A percentile compares a stretch with the other conserved stretches of the same genome.
These are phyloP conservation scores for Hylia prasina DNA, from an alignment of 2,113 vertebrate species.

Conservation along the genomic window DNA sequence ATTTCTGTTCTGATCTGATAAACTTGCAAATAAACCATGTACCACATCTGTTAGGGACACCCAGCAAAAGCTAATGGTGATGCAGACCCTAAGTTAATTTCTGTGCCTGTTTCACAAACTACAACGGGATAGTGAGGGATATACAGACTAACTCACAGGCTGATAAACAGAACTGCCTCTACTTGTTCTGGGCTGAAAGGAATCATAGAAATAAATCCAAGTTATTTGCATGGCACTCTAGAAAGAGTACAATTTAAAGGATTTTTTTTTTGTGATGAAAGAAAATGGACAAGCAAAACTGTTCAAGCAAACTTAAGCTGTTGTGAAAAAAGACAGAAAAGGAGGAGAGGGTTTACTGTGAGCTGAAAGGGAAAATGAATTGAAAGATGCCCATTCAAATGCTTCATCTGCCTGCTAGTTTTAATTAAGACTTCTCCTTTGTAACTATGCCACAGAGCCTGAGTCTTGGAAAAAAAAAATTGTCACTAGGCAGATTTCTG, in stretches of 20 bases:
- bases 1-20: constrained; percentile 45
- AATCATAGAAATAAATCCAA: constrained; percentile 30
- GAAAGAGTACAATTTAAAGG: neutral
- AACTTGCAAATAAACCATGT: constrained; percentile 19
- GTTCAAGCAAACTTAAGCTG: constrained; percentile 29
- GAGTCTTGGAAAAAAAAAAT: neutral
- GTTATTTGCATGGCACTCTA: neutral
- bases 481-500: constrained; percentile 56
- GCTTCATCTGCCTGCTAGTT: constrained; percentile 54
- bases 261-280: neutral
- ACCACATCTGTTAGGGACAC: neutral
- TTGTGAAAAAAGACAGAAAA: constrained; percentile 27
- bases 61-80: neutral
- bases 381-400: constrained; percentile 50
- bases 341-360: neutral
- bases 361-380: constrained; percentile 36
- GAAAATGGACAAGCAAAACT: constrained; percentile 5
- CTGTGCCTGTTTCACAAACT: neutral
- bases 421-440: constrained; percentile 58
- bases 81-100: neutral
- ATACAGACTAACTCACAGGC: neutral
- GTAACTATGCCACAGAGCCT: constrained; percentile 30
- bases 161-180: neutral
- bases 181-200: neutral
- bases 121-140: neutral